These are phyloP conservation scores for Platycheirus albimanus DNA, from an alignment of 2,888 invertebrate genomes.

Conservation along the genomic window DNA sequence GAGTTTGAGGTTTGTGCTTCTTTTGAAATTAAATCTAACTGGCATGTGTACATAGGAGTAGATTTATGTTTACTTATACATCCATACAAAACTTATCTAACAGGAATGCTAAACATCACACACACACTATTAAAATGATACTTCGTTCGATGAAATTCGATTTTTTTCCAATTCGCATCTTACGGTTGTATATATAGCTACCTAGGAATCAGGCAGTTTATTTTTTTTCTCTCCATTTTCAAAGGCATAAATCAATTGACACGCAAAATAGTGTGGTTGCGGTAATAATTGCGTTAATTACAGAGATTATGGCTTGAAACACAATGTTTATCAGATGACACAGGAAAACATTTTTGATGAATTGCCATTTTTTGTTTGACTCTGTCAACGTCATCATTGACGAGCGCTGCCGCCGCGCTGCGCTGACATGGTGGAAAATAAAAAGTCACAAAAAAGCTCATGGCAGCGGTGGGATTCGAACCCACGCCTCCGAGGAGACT, in stretches of 20 bases:
- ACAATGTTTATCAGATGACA: constrained; percentile 21
- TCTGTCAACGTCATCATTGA: constrained; percentile 3
- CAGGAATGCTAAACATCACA: constrained; percentile 61
- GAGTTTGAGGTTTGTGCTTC: constrained; percentile 71
- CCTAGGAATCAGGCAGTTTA: constrained; percentile 18
- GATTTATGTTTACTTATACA: constrained; percentile 44
- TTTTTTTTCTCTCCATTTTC: constrained; percentile 38
- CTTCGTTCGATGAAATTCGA: constrained; percentile 52
- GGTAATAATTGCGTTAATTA: constrained; percentile 70
- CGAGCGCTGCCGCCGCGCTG: too few species aligned
- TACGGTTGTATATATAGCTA: background rate
- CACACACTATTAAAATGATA: constrained; percentile 2
- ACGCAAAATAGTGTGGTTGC: constrained; percentile 72
- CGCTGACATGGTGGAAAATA: background rate
- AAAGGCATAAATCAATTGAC: constrained; percentile 70
- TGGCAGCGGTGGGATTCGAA: constrained; percentile 74
- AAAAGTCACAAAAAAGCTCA: constrained; percentile 10
- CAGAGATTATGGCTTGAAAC: constrained; percentile 34
- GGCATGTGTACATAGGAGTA: constrained; percentile 68
- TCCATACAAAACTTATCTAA: constrained; percentile 51
- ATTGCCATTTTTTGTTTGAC: background rate
- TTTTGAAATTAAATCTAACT: constrained; percentile 74
- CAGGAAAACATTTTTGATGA: constrained; percentile 1
- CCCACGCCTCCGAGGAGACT: constrained; percentile 74
- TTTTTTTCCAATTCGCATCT: constrained; percentile 42